Conservation (phyloP, 2,888 invertebrate species). For the Apeira syringaria region DNA sequence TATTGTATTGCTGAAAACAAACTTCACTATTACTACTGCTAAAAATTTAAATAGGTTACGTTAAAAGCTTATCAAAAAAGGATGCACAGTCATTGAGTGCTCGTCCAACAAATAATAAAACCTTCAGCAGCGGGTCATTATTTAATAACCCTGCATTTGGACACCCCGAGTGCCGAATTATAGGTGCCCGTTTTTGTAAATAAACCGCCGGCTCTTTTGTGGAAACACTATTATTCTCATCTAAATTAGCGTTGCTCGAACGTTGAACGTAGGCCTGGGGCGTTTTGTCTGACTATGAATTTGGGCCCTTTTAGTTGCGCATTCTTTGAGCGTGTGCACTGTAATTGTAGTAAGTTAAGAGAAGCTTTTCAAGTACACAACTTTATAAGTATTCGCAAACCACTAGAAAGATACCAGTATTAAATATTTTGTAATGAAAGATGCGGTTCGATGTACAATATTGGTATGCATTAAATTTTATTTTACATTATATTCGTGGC, state of each 20-base stretch:
- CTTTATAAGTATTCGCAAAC: too few relatives aligned
- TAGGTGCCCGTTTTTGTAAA: conserved; percentile 71
- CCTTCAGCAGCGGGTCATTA: conserved; percentile 62
- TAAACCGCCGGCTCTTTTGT: conserved; percentile 60
- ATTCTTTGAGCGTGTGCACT: conserved; percentile 11
- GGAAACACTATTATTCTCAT: conserved; percentile 48
- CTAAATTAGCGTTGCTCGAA: conserved; percentile 22
- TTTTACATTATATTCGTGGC: too few relatives aligned
- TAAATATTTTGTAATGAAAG: too few relatives aligned
- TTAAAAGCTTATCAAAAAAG: too few relatives aligned
- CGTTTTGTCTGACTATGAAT: conserved; percentile 16
- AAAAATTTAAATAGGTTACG: too few relatives aligned
- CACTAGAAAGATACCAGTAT: too few relatives aligned
- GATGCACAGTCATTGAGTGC: conserved; percentile 27
- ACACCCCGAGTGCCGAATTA: conserved; percentile 69
- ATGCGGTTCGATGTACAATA: too few relatives aligned
- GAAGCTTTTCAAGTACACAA: too few relatives aligned
- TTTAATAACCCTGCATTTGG: conserved; percentile 72
- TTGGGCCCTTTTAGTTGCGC: conserved; percentile 11
- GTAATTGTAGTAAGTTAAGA: conserved; percentile 11
- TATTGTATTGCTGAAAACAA: too few relatives aligned
- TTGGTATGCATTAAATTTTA: too few relatives aligned
- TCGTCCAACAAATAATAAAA: conserved; percentile 28
- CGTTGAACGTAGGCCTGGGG: conserved; percentile 13
- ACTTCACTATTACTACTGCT: too few relatives aligned